Evolutionary conservation across 2,888 invertebrate species (phyloP).

Genomic region (Hyles lineata): DNA sequence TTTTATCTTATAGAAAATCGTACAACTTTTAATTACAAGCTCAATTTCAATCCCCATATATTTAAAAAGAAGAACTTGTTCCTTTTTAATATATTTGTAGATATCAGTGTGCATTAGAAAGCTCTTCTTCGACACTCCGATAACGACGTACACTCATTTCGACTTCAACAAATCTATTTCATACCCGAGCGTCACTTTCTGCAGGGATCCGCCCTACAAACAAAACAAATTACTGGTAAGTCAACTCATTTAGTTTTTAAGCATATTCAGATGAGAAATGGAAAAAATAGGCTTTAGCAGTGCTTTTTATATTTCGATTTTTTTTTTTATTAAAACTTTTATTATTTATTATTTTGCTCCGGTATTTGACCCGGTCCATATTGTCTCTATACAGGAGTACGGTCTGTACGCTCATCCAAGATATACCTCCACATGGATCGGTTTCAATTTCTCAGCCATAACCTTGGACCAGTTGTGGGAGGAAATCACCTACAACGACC

Average conservation of each 20-base stretch:
- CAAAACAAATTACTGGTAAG: slow-evolving; percentile 82
- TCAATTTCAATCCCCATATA: too few relatives aligned
- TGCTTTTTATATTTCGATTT: too few relatives aligned
- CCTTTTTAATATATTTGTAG: slow-evolving; percentile 59
- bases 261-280: too few relatives aligned
- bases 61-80: too few relatives aligned
- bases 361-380: not conserved
- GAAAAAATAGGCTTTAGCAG: too few relatives aligned
- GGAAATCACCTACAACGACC: slow-evolving; percentile 83
- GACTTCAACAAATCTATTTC: slow-evolving; percentile 87
- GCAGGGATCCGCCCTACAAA: slow-evolving; percentile 88
- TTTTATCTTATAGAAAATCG: too few relatives aligned
- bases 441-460: slow-evolving; percentile 84
- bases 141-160: slow-evolving; percentile 88
- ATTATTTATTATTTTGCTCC: too few relatives aligned
- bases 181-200: slow-evolving; percentile 89
- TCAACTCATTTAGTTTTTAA: not conserved
- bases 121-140: slow-evolving; percentile 83
- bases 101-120: slow-evolving; percentile 86
- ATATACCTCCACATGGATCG: slow-evolving; percentile 81
- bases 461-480: slow-evolving; percentile 85
- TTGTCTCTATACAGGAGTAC: slow-evolving; percentile 68
- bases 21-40: too few relatives aligned
- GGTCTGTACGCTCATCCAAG: slow-evolving; percentile 79
- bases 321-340: too few relatives aligned